Conservation (phyloP, 2,797 vertebrate species). For the Sebastes vulpes region DNA sequence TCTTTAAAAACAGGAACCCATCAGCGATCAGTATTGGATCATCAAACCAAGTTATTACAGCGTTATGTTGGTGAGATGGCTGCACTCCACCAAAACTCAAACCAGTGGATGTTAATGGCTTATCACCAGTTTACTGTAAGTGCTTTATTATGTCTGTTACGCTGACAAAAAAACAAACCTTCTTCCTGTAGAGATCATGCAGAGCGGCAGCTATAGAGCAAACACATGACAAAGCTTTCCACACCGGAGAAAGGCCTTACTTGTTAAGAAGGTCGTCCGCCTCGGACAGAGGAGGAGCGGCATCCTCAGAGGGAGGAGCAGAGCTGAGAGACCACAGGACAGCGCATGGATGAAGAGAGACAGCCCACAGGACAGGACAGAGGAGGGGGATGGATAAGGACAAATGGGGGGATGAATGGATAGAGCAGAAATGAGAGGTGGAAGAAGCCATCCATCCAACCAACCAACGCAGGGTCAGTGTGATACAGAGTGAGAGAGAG, state of each 20-base stretch:
- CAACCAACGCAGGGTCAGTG: constrained; percentile 1
- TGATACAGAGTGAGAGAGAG: background rate
- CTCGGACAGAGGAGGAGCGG: constrained; percentile 92
- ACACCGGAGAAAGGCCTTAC: constrained; percentile 83
- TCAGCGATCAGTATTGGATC: background rate
- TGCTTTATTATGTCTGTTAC: background rate
- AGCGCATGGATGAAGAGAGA: constrained; percentile 43
- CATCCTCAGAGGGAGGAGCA: constrained; percentile 90
- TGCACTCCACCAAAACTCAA: background rate
- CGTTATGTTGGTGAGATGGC: background rate
- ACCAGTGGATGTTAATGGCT: background rate
- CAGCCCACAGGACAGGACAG: constrained; percentile 15
- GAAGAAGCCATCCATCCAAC: constrained; percentile 12
- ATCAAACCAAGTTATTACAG: background rate
- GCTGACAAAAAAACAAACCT: background rate
- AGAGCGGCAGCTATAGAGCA: background rate
- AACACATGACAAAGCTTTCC: constrained; percentile 6
- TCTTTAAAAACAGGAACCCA: background rate
- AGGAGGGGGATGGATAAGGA: constrained; percentile 2
- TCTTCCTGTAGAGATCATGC: background rate
- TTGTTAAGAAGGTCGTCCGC: constrained; percentile 96
- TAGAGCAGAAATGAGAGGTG: constrained; percentile 7
- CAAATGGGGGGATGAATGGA: constrained; percentile 12
- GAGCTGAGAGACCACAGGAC: constrained; percentile 81
- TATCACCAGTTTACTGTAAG: background rate